Percentiles rank a stretch among this genome's conserved stretches.
Conservation (phyloP, 2,797 vertebrate species). For the Botia kubotai region DNA sequence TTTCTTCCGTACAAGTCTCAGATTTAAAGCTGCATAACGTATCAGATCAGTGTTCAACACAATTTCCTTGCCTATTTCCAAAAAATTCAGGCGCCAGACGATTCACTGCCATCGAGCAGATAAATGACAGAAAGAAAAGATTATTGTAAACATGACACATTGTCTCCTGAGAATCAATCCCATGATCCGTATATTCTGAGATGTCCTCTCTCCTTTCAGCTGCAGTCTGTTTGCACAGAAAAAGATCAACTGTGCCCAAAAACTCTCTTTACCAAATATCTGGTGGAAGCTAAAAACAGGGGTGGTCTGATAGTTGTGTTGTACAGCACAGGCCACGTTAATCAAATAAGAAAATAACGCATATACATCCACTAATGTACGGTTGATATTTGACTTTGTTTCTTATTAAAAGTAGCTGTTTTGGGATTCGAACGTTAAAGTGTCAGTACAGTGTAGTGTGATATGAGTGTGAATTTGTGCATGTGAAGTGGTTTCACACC, state of each 20-base stretch:
- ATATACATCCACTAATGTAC: not conserved
- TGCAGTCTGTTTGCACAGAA: not conserved
- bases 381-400: not conserved
- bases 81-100: no score
- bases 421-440: not conserved
- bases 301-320: not conserved
- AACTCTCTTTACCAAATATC: not conserved
- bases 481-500: no score
- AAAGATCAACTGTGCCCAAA: not conserved
- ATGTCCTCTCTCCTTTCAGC: not conserved
- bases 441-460: no score
- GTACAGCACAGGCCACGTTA: not conserved
- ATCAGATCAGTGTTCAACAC: no score
- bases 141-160: no score
- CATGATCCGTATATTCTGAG: no score
- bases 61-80: no score
- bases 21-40: no score
- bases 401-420: not conserved
- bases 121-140: not conserved
- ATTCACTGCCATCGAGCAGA: not conserved
- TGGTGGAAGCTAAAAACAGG: not conserved
- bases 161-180: no score
- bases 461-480: no score
- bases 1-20: no score
- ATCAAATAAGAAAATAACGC: not conserved